Evolutionary conservation across 2,113 vertebrate genomes (phyloP).

Genomic region (Stegastes partitus): DNA sequence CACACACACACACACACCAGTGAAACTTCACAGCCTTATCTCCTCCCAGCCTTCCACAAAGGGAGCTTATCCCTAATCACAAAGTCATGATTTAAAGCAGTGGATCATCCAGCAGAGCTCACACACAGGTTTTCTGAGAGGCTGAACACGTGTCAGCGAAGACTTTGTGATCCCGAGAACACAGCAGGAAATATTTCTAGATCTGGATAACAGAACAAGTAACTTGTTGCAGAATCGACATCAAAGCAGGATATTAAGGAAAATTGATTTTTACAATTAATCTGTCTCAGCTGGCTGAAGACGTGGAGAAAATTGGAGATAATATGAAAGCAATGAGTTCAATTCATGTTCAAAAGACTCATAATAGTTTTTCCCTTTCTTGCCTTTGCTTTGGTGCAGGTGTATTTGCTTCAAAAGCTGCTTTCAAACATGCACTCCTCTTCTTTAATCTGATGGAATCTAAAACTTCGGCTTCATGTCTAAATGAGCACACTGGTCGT

Average conservation of each 20-base stretch:
- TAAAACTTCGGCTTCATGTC: no score
- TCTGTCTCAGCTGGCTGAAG: slow-evolving; percentile 13
- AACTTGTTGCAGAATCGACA: slow-evolving; percentile 30
- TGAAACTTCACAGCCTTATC: slow-evolving; percentile 33
- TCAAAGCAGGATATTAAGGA: not conserved
- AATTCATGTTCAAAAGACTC: slow-evolving; percentile 4
- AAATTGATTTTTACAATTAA: slow-evolving; percentile 27
- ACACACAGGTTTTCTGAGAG: slow-evolving; percentile 32
- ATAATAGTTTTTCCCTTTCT: not conserved
- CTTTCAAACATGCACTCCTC: no score
- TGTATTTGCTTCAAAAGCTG: not conserved
- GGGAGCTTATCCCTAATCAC: slow-evolving; percentile 55
- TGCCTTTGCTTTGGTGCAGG: not conserved
- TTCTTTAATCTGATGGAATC: no score
- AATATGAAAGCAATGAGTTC: slow-evolving; percentile 8
- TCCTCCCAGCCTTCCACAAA: slow-evolving; percentile 30
- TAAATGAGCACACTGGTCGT: no score
- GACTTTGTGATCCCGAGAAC: slow-evolving; percentile 33
- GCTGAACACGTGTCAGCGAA: slow-evolving; percentile 54
- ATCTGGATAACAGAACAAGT: slow-evolving; percentile 41
- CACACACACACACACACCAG: not conserved
- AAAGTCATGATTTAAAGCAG: slow-evolving; percentile 56
- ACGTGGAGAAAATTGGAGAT: not conserved
- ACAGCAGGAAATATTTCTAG: slow-evolving; percentile 44
- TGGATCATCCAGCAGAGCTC: slow-evolving; percentile 22